Conservation (phyloP, 2,888 invertebrate species). For the Phortica magna region DNA sequence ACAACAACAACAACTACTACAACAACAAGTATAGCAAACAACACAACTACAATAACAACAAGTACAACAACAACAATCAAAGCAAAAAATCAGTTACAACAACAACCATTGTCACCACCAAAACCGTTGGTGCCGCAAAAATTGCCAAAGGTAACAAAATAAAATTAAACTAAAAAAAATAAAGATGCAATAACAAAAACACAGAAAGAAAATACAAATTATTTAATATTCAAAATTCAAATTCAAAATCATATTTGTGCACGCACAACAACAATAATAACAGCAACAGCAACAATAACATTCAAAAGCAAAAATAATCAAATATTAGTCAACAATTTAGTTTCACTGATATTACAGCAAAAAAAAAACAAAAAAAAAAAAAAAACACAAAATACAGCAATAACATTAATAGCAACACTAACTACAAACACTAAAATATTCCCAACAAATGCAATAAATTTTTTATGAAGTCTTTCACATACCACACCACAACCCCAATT, state of each 20-base stretch:
- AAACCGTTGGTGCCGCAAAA: constrained; percentile 77
- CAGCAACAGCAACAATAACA: neutral
- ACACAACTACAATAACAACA: constrained; percentile 57
- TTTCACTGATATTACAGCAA: neutral
- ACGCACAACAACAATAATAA: neutral
- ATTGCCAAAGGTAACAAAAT: constrained; percentile 75
- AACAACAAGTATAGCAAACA: constrained; percentile 50
- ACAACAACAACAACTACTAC: constrained; percentile 52
- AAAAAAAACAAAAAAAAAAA: neutral
- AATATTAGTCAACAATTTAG: neutral
- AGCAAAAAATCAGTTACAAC: constrained; percentile 69
- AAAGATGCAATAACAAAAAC: constrained; percentile 31
- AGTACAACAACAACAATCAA: constrained; percentile 60
- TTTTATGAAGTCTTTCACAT: no score
- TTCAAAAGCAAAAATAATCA: neutral
- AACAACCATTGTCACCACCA: constrained; percentile 78
- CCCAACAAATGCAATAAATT: neutral
- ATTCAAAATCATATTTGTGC: constrained; percentile 3
- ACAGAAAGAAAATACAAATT: constrained; percentile 38
- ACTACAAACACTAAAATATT: constrained; percentile 2
- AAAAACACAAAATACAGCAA: neutral
- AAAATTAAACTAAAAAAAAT: constrained; percentile 30
- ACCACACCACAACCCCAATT: no score
- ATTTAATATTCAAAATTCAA: constrained; percentile 3
- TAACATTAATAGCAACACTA: constrained; percentile 11